Conservation (phyloP, 2,888 invertebrate genomes). For the Andrena marginata region DNA sequence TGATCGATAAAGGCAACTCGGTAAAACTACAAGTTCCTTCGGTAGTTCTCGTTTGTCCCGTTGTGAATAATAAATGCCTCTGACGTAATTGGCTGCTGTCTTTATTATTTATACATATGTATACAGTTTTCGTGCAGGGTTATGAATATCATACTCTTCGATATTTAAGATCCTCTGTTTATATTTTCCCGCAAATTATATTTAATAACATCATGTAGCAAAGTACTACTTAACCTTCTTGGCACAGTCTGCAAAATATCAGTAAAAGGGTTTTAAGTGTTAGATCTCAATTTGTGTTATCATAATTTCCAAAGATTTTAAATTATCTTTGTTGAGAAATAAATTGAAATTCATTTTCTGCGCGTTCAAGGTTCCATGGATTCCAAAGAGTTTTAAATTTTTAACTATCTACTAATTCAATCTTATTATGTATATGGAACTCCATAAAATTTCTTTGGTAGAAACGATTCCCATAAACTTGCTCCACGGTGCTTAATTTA, state of each 20-base stretch:
- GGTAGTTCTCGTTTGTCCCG: neutral
- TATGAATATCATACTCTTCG: too few species aligned
- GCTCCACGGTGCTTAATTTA: neutral
- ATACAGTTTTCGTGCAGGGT: too few species aligned
- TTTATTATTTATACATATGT: neutral
- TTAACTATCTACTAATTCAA: neutral
- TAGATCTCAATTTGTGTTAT: too few species aligned
- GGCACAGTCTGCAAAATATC: too few species aligned
- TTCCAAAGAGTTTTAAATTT: neutral
- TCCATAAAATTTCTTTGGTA: conserved; percentile 9
- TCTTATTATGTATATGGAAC: neutral
- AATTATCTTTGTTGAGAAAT: too few species aligned
- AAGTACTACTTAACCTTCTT: too few species aligned
- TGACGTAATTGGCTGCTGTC: conserved; percentile 1
- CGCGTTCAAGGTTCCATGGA: neutral
- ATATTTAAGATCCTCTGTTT: too few species aligned
- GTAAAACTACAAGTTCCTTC: conserved; percentile 12
- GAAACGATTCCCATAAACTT: conserved; percentile 13
- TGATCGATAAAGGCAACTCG: conserved; percentile 26
- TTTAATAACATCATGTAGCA: too few species aligned
- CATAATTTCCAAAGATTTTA: too few species aligned
- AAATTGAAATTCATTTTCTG: too few species aligned
- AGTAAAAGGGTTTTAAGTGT: too few species aligned
- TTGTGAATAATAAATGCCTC: conserved; percentile 12
- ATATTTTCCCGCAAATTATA: too few species aligned